Evolutionary conservation across 2,113 vertebrate genomes (phyloP), one percentile per base, ranked within the genome.

Genomic region (Proteles cristata): DNA sequence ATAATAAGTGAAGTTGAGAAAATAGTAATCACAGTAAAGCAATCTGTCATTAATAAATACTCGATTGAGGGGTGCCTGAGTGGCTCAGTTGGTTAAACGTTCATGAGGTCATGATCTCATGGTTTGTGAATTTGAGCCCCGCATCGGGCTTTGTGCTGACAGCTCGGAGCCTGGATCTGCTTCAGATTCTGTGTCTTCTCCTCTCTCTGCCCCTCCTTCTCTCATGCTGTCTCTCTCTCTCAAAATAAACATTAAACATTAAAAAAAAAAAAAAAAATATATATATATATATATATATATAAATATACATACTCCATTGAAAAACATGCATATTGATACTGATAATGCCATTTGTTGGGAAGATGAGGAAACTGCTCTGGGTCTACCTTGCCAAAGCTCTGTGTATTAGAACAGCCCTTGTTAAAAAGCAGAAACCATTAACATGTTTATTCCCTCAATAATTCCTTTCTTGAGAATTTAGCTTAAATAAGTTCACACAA

Each of bases 401-500:
- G 19, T 88, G 11, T 39, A 1, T 79, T 28, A 63, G 39, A 79
- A 12, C 26, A 79, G 0, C 48, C 58, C 25, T 85, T 79, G 33
- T 61, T 94, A 23, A 53, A 90, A 80, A 74, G 16, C n/a, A 28
- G 66, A 35, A 74, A 31, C 31, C 81, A 53, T 73, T 77, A 90
- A 48, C 35, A 26, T 69, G 14, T 77, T 81, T 94, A 16, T 63
- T 2, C 43, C 55, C 5, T 79, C 73, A 82, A 2, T 50, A 88
- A 31, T 83, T 87, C 8, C n/a, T 96, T 48, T 71, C 8, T 83
- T 35, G 11, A 65, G 23, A 90, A 39, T 90, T 55, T 87, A 79
- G 63, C 80, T 92, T 69, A 33, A 90, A 79, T 85, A 86, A 92
- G 71, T 94, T n/a, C 91, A 16, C 35, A 66, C 23, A 88, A 12